These are phyloP conservation scores for Tachina grossa DNA, from an alignment of 2,888 invertebrate species.

Conservation along the genomic window DNA sequence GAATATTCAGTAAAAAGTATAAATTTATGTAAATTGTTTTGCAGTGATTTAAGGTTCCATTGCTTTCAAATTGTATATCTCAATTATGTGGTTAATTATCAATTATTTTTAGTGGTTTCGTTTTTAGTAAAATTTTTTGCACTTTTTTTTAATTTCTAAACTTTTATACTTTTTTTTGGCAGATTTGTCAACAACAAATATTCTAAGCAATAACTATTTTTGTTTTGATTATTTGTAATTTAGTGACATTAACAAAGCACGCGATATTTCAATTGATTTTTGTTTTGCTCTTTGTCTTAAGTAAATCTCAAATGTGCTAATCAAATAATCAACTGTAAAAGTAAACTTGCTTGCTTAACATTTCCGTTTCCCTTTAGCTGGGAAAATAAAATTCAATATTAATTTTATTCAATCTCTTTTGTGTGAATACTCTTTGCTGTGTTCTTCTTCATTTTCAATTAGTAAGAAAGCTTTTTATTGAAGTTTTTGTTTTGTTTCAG, in stretches of 20 bases:
- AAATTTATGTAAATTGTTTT: no score
- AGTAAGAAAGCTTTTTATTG: not conserved
- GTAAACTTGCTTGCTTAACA: not conserved
- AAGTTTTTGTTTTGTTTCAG: not conserved
- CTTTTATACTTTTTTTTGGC: not conserved
- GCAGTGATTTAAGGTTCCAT: no score
- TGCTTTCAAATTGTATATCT: no score
- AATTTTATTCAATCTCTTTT: not conserved
- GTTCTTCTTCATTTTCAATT: not conserved
- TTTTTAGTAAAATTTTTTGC: no score
- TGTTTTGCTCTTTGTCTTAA: not conserved
- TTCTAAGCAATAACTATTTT: not conserved
- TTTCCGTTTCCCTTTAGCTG: not conserved
- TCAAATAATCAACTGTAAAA: conserved; percentile 1
- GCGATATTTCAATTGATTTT: not conserved
- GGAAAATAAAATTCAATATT: no score
- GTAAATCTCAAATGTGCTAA: not conserved
- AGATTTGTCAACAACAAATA: not conserved
- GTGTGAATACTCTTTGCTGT: not conserved
- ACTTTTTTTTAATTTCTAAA: no score
- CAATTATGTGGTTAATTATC: no score
- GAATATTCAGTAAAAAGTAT: no score
- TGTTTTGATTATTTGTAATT: not conserved
- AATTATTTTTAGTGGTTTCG: no score
- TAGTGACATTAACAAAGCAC: not conserved